Base-by-base conservation (phyloP, 1,140 invertebrate genomes). In the Stegodyphus dumicola region DNA sequence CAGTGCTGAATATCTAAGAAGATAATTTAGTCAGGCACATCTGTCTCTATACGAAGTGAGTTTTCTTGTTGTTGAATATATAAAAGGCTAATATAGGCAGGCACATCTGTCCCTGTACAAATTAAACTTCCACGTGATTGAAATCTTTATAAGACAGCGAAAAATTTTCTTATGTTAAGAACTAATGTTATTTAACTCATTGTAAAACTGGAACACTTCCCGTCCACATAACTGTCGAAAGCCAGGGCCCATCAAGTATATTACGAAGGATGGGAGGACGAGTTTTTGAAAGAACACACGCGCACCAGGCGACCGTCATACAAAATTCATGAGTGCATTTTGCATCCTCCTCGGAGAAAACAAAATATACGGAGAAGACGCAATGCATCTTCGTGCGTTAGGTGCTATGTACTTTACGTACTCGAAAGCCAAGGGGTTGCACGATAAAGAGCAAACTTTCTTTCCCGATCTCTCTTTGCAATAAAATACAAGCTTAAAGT, bases 281-380 rank as follows among this genome's bases (percentile, higher is more conserved):
- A 15, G 33, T 54, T 60, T 79, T 70, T 49, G 52, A 79, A 71
- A 79, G 77, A 79, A 79, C 67, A 71, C 54, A 73, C 51, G 6
- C 54, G 33, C 13, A 33, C 65, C 56, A 10, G n/a, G 71, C 52
- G 78, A 60, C 18, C 10, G 49, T 74, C 80, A 83, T 83, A 71
- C 71, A 83, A 83, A 83, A 83, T 83, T 83, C 80, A 83, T 83
- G 80, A 83, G 73, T 67, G 17, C 53, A 75, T 75, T 83, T 83
- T 83, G 80, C 80, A 83, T 75, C 49, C 66, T 18, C 64, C 17
- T 74, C 48, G 13, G 64, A 66, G 71, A 67, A 75, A 83, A 67
- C 60, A 83, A 83, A 83, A 83, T 83, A 75, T 75, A 71, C 75
- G 11, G 54, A 33, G 48, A 65, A 64, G 56, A 64, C 18, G 53